phyloP scores from a whole-genome alignment of 1,140 invertebrate genomes.

The Phocides pigmalion region DNA sequence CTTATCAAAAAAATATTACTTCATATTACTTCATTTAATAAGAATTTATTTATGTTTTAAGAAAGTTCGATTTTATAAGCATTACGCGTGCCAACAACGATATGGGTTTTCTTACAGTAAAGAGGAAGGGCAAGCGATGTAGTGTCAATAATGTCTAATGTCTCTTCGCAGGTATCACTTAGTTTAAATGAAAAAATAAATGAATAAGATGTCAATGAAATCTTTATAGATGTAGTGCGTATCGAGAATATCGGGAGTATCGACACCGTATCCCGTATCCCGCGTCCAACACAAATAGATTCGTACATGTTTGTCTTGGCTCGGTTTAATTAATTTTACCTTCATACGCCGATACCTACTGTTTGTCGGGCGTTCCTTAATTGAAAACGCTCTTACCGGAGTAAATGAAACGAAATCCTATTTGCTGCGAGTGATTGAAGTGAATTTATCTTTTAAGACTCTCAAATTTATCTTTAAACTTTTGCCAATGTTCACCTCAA shows the following conservation, averaged over 20 bases:
- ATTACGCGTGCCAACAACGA: too few species aligned
- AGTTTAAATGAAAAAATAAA: too few species aligned
- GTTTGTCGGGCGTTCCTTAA: conserved; percentile 79
- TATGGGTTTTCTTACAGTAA: too few species aligned
- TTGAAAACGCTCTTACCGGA: conserved; percentile 81
- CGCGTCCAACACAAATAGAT: conserved; percentile 78
- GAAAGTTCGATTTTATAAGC: too few species aligned
- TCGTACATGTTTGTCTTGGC: conserved; percentile 81
- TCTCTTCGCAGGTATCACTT: too few species aligned
- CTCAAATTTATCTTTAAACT: conserved; percentile 76
- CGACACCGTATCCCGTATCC: conserved; percentile 42
- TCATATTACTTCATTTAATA: too few species aligned
- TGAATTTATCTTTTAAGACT: conserved; percentile 83
- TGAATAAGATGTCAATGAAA: too few species aligned
- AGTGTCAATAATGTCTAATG: too few species aligned
- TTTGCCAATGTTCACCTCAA: conserved; percentile 62
- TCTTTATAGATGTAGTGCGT: too few species aligned
- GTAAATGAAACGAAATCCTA: conserved; percentile 82
- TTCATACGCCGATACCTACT: conserved; percentile 81
- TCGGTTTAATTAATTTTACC: conserved; percentile 83
- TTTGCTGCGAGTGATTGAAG: conserved; percentile 81
- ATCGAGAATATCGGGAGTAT: conserved; percentile 40
- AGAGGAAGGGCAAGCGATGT: too few species aligned
- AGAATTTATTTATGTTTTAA: too few species aligned
- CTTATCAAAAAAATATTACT: too few species aligned